Evolutionary conservation across 2,113 vertebrate species (phyloP), one percentile per base, ranked within the genome.

Genomic region (Uropsilus gracilis): DNA sequence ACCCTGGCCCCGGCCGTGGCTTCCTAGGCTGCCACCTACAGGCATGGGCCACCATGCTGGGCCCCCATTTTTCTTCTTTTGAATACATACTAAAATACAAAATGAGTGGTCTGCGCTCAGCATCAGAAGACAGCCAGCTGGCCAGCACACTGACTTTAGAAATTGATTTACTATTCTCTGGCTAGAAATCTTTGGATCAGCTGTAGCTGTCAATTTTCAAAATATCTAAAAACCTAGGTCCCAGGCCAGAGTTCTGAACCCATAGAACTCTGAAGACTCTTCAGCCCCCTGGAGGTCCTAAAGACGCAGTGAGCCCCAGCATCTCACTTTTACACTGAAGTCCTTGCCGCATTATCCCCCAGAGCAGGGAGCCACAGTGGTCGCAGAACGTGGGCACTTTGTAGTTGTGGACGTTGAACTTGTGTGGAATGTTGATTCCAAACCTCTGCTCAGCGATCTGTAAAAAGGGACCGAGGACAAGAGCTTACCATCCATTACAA

Each of bases 321-420:
- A 26, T 46, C 99, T 99, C 98, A 99, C 99, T 99, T 99, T 99
- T 99, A 98, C 99, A 99, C 96, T 99, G 99, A 2, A 99, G 98
- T 55, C 99, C 99, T 97, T 99, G 99, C 13, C 98, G 95, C 97
- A 99, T 98, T 32, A 99, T 98, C 0, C 99, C 99, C 99, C 99
- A 99, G 55, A 99, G 98, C 97, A 99, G 97, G 7, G 99, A 99
- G 46, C 99, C 99, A 0, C 99, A 99, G 98, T 99, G 99, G 96
- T 99, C 99, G 17, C 99, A 99, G 98, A 99, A 99, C 0, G 99
- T 99, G 0, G 99, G 99, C 77, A 99, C 99, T 98, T 99, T 99
- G 97, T 99, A 99, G 98, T 99, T 99, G 98, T 99, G 99, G 82
- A 98, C 89, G 11, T 93, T 98, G 98, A 99, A 99, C 93, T 99